Conservation (phyloP, 2,888 invertebrate genomes). For the Tenthredo livida region DNA sequence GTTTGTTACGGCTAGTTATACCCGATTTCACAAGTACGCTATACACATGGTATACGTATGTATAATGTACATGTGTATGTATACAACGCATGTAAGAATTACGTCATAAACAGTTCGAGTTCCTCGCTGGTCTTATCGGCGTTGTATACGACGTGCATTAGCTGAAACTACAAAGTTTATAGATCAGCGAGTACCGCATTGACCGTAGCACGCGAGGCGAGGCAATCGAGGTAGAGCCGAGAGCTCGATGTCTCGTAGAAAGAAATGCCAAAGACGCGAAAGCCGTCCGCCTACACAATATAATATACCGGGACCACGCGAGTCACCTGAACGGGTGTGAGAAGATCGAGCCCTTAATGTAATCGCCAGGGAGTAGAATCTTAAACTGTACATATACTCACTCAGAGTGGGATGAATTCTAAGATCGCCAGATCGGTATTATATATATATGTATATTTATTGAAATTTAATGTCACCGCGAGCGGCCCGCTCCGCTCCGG, state of each 20-base stretch:
- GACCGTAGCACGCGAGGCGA: conserved; percentile 9
- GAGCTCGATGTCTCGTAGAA: conserved; percentile 3
- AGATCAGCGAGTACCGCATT: conserved; percentile 36
- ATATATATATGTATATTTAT: neutral
- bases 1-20: neutral
- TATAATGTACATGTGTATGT: too few species aligned
- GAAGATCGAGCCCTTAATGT: neutral
- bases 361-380: conserved; percentile 9
- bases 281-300: conserved; percentile 50
- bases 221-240: neutral
- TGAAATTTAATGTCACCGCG: neutral
- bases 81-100: neutral
- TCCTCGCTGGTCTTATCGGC: conserved; percentile 26
- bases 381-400: neutral
- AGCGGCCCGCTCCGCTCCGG: neutral
- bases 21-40: neutral
- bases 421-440: neutral
- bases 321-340: conserved; percentile 14
- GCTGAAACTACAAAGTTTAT: conserved; percentile 53
- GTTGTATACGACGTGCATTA: conserved; percentile 52
- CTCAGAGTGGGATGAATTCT: neutral
- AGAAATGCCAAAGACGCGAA: conserved; percentile 47
- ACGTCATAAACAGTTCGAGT: conserved; percentile 49
- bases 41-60: neutral
- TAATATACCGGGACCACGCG: neutral